Percentiles rank a stretch among this genome's conserved stretches.
These are phyloP conservation scores for Rhagophthalmus giganteus DNA, from an alignment of 2,888 invertebrate genomes.

Conservation along the genomic window DNA sequence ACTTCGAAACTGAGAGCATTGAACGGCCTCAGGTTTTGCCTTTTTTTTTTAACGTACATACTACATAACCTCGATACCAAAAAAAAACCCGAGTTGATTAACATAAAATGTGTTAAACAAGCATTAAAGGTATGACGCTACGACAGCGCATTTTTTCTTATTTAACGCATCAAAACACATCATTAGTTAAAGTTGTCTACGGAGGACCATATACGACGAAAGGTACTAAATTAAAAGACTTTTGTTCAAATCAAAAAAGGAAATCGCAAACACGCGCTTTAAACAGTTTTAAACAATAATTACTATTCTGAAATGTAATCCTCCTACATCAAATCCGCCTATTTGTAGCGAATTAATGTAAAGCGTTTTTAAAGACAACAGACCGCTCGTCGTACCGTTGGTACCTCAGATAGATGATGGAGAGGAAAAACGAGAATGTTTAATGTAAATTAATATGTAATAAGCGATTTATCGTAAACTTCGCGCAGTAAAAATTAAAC, in stretches of 20 bases:
- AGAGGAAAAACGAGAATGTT: no score
- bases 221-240: constrained; percentile 8
- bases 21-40: no score
- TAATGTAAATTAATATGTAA: constrained; percentile 13
- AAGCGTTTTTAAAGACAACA: constrained; percentile 4
- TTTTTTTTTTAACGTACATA: no score
- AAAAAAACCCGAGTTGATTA: no score
- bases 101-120: no score
- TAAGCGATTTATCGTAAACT: constrained; percentile 8
- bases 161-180: no score
- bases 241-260: constrained; percentile 12
- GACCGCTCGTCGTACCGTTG: no score
- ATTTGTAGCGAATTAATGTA: constrained; percentile 16
- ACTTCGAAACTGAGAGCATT: no score
- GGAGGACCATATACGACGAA: constrained; percentile 2
- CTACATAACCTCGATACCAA: no score
- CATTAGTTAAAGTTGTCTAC: constrained; percentile 6
- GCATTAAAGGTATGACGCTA: no score
- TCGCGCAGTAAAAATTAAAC: constrained; percentile 2
- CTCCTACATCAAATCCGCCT: constrained; percentile 22
- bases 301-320: constrained; percentile 20
- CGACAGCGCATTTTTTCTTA: no score
- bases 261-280: constrained; percentile 11
- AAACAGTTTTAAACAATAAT: constrained; percentile 10
- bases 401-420: no score